Conservation (phyloP, 2,113 vertebrate species). For the Maccullochella peelii region DNA sequence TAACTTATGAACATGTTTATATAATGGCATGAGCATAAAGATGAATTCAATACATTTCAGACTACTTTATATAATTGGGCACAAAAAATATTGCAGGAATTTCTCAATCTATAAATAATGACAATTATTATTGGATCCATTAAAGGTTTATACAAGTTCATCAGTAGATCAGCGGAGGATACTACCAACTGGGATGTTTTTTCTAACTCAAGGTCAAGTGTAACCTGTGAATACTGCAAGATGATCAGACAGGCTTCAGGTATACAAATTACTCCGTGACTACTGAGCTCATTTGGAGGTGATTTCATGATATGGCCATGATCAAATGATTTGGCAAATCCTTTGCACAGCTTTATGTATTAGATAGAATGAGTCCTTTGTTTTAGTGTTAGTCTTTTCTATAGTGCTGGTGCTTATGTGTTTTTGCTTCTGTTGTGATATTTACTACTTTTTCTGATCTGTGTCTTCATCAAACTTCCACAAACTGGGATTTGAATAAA, state of each 20-base stretch:
- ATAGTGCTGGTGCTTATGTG: background rate
- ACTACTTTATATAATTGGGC: background rate
- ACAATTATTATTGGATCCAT: background rate
- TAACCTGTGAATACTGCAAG: background rate
- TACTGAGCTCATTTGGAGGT: background rate
- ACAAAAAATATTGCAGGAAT: background rate
- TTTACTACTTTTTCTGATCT: background rate
- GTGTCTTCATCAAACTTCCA: background rate
- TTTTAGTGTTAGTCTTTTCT: background rate
- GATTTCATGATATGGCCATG: background rate
- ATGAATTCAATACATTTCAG: background rate
- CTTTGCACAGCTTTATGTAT: background rate
- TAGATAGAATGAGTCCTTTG: background rate
- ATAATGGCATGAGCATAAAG: background rate
- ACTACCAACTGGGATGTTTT: too few relatives aligned
- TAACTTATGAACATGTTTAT: background rate
- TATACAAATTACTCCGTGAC: background rate
- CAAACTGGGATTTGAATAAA: background rate
- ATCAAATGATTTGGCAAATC: background rate
- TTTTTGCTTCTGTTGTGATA: background rate
- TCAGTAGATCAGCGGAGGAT: background rate
- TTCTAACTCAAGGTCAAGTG: background rate
- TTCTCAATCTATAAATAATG: background rate
- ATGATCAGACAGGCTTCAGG: background rate
- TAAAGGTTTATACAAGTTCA: background rate